Base-by-base conservation (phyloP, 2,113 vertebrate genomes). In the Meriones unguiculatus region DNA sequence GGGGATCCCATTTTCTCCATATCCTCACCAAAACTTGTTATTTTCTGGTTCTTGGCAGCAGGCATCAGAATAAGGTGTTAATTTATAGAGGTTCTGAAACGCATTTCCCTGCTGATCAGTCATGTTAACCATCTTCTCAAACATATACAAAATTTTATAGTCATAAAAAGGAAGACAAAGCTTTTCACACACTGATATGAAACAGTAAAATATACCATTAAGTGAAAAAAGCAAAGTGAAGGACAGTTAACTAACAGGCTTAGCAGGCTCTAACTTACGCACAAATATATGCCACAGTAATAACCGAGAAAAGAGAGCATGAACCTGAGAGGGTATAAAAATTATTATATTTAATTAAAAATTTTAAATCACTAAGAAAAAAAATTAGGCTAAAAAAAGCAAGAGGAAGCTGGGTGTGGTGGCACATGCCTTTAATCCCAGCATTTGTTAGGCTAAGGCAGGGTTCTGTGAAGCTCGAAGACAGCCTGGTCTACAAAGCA, bases 141-240 rank as follows among this genome's bases (percentile, higher is more conserved):
- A 85, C 9, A 52, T 20, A 85, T 17, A 67, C 3, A 90, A 75
- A 65, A 59, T 77, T 67, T 50, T 64, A 95, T 65, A 91, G 46
- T 9, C 67, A 97, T 93, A 90, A 92, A 91, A 96, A 84, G 73
- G 75, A 93, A 92, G 67, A 62, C 50, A 2, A 97, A 64, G 4
- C 0, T 10, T 75, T 87, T 69, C 82, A 87, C 22, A 7, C 72
- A 95, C 14, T 84, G 75, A 80, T 54, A 69, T 35, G 17, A 93
- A 89, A 91, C 32, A 78, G 15, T 77, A 86, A 90, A 95, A 70
- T 11, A 86, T 2, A 93, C 25, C 15, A 24, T 84, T 87, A 73
- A 41, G 24, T 91, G 28, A 85, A 91, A 92, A 95, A 76, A 93
- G 41, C 59, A 95, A 81, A 8, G 7, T 28, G 14, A 38, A 81